Percentiles rank a stretch among this genome's conserved stretches.
Conservation (phyloP, 2,888 invertebrate species). For the Thymelicus acteon region DNA sequence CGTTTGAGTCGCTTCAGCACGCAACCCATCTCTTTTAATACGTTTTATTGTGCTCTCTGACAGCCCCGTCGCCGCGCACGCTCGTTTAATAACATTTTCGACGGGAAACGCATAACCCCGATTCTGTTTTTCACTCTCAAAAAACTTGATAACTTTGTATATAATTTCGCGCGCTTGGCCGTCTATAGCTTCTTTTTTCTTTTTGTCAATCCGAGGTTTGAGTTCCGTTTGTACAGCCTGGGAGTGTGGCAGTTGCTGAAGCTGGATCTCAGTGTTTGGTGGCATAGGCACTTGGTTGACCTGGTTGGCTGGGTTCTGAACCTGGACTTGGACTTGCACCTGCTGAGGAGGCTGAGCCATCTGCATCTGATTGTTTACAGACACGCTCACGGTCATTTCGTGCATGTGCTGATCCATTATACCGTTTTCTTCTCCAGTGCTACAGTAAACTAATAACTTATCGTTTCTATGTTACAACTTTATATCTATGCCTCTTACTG, state of each 20-base stretch:
- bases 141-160: constrained; percentile 77
- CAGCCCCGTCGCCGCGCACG: constrained; percentile 75
- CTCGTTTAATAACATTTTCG: constrained; percentile 76
- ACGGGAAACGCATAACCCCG: constrained; percentile 78
- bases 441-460: constrained; percentile 2
- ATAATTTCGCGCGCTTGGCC: constrained; percentile 78
- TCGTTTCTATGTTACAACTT: not conserved
- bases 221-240: constrained; percentile 39
- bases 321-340: constrained; percentile 14
- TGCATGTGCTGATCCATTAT: constrained; percentile 47
- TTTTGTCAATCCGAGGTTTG: constrained; percentile 66
- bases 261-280: constrained; percentile 35
- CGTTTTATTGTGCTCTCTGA: constrained; percentile 78
- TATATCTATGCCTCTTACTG: not conserved
- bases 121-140: constrained; percentile 79
- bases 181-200: constrained; percentile 78
- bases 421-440: not conserved
- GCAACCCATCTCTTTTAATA: constrained; percentile 73
- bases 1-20: constrained; percentile 75
- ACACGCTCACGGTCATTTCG: constrained; percentile 41
- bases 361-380: constrained; percentile 39
- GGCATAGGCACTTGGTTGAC: constrained; percentile 31
- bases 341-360: constrained; percentile 29
- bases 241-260: constrained; percentile 40
- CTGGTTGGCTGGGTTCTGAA: constrained; percentile 9